Evolutionary conservation across 2,888 invertebrate species (phyloP).

Genomic region (Hemaris fuciformis): DNA sequence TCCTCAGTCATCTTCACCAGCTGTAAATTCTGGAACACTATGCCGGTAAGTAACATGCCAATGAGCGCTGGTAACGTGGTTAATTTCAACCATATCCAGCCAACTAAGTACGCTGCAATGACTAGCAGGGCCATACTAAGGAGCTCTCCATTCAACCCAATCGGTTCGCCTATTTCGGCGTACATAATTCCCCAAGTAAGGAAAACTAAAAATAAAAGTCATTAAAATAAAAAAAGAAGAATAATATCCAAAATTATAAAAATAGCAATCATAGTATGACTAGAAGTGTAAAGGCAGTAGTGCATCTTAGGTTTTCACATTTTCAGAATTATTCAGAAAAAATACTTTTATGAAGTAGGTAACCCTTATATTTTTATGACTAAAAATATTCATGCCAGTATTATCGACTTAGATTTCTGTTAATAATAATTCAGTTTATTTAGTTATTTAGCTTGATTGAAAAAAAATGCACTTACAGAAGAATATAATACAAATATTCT

Average conservation of each 20-base stretch:
- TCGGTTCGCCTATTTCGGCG: slow-evolving; percentile 83
- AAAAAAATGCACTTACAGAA: slow-evolving; percentile 59
- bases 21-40: slow-evolving; percentile 84
- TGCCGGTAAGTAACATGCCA: slow-evolving; percentile 88
- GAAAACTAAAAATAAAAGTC: slow-evolving; percentile 66
- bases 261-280: no score
- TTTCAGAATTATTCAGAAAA: no score
- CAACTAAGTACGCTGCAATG: slow-evolving; percentile 86
- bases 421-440: no score
- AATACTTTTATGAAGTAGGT: no score
- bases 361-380: no score
- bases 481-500: slow-evolving; percentile 60
- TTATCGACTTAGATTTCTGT: no score
- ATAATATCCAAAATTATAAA: no score
- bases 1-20: slow-evolving; percentile 83
- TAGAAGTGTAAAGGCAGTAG: no score
- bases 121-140: slow-evolving; percentile 85
- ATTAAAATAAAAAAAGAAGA: no score
- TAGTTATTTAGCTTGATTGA: no score
- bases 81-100: slow-evolving; percentile 85
- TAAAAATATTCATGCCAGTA: no score
- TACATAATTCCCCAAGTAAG: slow-evolving; percentile 86
- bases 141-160: slow-evolving; percentile 84
- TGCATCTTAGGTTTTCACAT: no score
- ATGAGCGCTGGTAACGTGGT: slow-evolving; percentile 88